Base-by-base conservation (phyloP, 2,888 invertebrate genomes). In the Drymonia ruficornis region DNA sequence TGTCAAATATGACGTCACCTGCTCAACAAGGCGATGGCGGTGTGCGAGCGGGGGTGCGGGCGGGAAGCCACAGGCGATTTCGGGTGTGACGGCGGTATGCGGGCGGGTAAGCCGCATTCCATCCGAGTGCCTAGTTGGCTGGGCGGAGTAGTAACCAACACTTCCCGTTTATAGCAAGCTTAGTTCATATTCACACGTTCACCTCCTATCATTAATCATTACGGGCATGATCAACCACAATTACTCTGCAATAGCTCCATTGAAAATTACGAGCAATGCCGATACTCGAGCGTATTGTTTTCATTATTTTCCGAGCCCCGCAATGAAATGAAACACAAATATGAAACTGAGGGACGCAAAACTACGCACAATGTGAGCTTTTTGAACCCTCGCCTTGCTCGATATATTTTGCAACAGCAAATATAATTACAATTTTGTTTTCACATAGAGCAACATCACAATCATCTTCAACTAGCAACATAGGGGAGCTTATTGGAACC, bases 161-260 rank as follows among this genome's bases (percentile, higher is more conserved):
- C 52, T 65, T 44, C 18, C 46, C 52, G 60, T 49, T 53, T 57
- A 61, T 69, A 66, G 72, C 71, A 72, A 63, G 58, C 59, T 52
- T 58, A 53, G 54, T 60, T 57, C 55, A 56, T 51, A 56, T 61
- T 64, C 58, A 62, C 67, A 59, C 54, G 53, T 59, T 62, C 61
- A 64, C 57, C 53, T 43, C 52, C 45, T 58, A 67, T 67, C 71
- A 73, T 81, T 79, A 74, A 70, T 75, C 76, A 77, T 70, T 55
- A 60, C 53, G 58, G 55, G 70, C 61, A 64, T 69, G 56, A 55
- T 59, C 65, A 57, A 50, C 54, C 62, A 69, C 23, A 23, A 23
- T 66, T 62, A 69, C 38, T 6, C 7, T 31, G n/a, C 36, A n/a
- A 28, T 36, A 36, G 3, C 36, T 36, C n/a, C 36, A 36, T 36